Conservation (phyloP, 2,113 vertebrate genomes). For the Poeciliopsis retropinna region DNA sequence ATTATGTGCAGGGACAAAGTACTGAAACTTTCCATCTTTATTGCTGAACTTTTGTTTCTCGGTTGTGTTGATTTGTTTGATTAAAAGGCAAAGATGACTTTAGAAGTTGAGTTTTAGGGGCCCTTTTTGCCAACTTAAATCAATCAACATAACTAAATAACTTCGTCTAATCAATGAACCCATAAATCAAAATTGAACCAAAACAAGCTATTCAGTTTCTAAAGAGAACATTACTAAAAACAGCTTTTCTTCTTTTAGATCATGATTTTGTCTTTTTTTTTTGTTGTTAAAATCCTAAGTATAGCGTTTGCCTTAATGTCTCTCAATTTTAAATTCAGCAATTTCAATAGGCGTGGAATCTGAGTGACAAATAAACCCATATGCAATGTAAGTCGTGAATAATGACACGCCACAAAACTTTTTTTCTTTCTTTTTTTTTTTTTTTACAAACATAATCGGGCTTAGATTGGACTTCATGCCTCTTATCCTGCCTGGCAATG, state of each 20-base stretch:
- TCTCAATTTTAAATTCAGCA: neutral
- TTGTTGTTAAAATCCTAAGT: neutral
- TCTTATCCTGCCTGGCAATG: neutral
- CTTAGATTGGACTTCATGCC: neutral
- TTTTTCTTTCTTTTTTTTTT: neutral
- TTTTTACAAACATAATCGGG: neutral
- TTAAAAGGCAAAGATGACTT: conserved; percentile 49
- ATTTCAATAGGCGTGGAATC: neutral
- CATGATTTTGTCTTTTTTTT: neutral
- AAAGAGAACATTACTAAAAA: neutral
- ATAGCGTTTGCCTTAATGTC: neutral
- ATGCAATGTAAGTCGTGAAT: neutral
- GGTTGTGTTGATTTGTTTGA: neutral
- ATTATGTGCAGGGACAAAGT: too few relatives aligned
- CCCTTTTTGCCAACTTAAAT: conserved; percentile 5
- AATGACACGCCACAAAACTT: neutral
- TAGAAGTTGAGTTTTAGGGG: conserved; percentile 20
- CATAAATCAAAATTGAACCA: neutral
- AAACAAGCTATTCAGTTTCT: neutral
- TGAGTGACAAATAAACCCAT: too few relatives aligned
- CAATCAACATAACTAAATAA: neutral
- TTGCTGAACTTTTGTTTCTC: neutral
- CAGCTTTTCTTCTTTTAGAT: neutral
- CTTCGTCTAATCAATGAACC: neutral
- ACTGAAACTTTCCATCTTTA: neutral